Conservation (phyloP, 2,888 invertebrate species). For the Heliconius erato region DNA sequence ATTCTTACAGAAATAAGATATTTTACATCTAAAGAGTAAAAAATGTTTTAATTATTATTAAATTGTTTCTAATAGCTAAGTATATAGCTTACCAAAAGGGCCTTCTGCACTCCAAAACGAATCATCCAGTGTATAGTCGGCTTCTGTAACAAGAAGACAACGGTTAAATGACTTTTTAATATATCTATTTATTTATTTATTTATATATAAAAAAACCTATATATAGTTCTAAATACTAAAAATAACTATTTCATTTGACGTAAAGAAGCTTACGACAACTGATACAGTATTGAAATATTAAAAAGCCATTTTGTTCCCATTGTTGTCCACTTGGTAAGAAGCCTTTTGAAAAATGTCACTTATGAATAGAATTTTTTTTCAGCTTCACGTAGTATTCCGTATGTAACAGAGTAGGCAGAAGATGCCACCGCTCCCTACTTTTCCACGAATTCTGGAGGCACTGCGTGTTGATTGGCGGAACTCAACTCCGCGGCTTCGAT, state of each 20-base stretch:
- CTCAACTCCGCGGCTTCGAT: too few relatives aligned
- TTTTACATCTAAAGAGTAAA: too few relatives aligned
- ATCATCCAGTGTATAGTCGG: slow-evolving; percentile 96
- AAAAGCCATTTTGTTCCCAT: slow-evolving; percentile 38
- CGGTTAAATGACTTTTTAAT: slow-evolving; percentile 47
- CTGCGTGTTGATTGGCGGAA: too few relatives aligned
- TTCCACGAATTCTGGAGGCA: too few relatives aligned
- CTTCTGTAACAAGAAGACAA: slow-evolving; percentile 89
- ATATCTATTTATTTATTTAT: slow-evolving; percentile 15
- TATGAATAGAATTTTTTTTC: neutral
- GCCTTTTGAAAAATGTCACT: neutral
- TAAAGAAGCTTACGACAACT: slow-evolving; percentile 3
- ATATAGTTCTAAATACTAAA: neutral
- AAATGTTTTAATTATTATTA: neutral
- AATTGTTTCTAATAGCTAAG: neutral
- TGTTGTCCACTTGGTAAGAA: slow-evolving; percentile 21
- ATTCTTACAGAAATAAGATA: too few relatives aligned
- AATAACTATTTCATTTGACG: slow-evolving; percentile 9
- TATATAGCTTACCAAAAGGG: slow-evolving; percentile 91
- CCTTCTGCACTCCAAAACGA: slow-evolving; percentile 97
- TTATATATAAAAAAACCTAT: slow-evolving; percentile 10
- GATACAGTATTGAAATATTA: slow-evolving; percentile 15
- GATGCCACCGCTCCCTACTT: too few relatives aligned
- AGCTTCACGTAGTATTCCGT: too few relatives aligned
- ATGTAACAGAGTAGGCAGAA: too few relatives aligned